A percentile compares a stretch with the other conserved stretches of the same genome.
Conservation (phyloP, 1,140 invertebrate genomes). For the Protaetia brevitarsis region DNA sequence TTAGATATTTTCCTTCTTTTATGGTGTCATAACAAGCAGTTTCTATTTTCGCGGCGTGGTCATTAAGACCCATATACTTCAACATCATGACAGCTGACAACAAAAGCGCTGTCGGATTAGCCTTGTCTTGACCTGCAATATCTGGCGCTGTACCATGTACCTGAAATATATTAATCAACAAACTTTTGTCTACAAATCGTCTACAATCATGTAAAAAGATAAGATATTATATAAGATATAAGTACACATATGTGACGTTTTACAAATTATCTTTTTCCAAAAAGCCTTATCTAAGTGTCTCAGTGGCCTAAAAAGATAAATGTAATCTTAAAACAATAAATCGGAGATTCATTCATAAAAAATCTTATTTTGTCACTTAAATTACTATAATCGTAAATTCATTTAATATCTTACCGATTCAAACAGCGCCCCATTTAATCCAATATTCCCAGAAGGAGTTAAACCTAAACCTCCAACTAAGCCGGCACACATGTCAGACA, state of each 20-base stretch:
- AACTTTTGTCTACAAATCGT: no score
- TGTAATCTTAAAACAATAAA: background rate
- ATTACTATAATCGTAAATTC: no score
- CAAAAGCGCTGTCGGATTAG: slow-evolving; percentile 98
- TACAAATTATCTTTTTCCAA: no score
- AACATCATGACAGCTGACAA: slow-evolving; percentile 99
- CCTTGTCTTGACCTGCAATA: slow-evolving; percentile 97
- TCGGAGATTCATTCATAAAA: background rate
- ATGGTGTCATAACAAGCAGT: slow-evolving; percentile 87
- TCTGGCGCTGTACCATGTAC: slow-evolving; percentile 99
- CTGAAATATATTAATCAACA: slow-evolving; percentile 51
- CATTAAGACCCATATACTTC: slow-evolving; percentile 84
- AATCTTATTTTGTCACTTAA: slow-evolving; percentile 2
- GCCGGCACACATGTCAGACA: slow-evolving; percentile 99
- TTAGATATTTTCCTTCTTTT: slow-evolving; percentile 80
- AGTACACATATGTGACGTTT: no score
- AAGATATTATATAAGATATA: no score
- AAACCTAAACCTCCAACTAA: slow-evolving; percentile 96
- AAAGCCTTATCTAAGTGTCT: no score
- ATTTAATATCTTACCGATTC: slow-evolving; percentile 79
- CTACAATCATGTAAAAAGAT: no score
- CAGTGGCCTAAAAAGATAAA: background rate
- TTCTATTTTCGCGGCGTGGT: slow-evolving; percentile 86
- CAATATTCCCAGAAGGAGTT: slow-evolving; percentile 98
- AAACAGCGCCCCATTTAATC: slow-evolving; percentile 95